Evolutionary conservation across 1,140 invertebrate genomes (phyloP).

Genomic region (Zaprionus inermis): DNA sequence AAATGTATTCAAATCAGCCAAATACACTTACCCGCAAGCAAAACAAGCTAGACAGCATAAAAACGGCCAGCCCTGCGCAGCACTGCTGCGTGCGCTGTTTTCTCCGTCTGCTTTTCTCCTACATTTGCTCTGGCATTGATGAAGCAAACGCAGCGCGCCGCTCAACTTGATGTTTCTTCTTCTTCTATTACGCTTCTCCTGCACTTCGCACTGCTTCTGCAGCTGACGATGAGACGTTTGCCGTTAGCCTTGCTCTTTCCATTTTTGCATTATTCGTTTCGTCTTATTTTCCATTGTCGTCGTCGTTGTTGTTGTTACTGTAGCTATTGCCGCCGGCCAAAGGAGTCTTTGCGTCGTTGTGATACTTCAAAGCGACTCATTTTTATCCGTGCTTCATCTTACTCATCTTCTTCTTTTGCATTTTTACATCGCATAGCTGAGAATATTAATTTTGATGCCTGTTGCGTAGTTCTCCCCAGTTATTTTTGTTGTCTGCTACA

Average conservation of each 20-base stretch:
- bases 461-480: neutral
- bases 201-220: constrained; percentile 20
- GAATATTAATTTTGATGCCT: constrained; percentile 77
- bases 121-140: constrained; percentile 48
- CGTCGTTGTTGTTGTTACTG: constrained; percentile 10
- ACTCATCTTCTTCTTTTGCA: constrained; percentile 40
- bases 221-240: constrained; percentile 41
- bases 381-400: constrained; percentile 39
- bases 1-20: neutral
- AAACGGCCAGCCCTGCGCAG: neutral
- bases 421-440: constrained; percentile 68
- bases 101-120: constrained; percentile 2
- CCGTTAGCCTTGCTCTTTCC: constrained; percentile 31
- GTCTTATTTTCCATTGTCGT: constrained; percentile 7
- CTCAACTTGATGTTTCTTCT: constrained; percentile 43
- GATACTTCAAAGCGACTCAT: constrained; percentile 71
- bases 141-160: constrained; percentile 62
- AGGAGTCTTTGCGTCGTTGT: constrained; percentile 52
- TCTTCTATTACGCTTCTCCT: constrained; percentile 31
- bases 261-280: constrained; percentile 22
- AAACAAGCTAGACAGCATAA: neutral
- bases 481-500: constrained; percentile 12
- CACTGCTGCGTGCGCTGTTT: neutral
- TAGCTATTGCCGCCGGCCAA: constrained; percentile 25
- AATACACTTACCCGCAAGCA: neutral